phyloP scores from a whole-genome alignment of 1,140 invertebrate genomes.

The Trinorchestia longiramus region DNA sequence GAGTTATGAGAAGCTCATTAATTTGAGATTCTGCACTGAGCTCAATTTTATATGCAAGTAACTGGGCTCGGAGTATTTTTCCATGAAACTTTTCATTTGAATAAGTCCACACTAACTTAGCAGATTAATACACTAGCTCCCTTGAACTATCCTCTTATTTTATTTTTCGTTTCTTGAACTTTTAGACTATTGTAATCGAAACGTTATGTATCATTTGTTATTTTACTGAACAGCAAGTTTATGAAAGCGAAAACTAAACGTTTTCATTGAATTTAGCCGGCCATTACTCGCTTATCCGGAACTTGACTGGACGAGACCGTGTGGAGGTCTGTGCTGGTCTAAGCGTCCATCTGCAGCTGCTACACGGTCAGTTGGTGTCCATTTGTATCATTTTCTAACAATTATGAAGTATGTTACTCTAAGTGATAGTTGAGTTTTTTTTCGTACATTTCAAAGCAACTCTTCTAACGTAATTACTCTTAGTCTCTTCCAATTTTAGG shows the following conservation, averaged over 20 bases:
- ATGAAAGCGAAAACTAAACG: background rate
- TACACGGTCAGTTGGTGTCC: background rate
- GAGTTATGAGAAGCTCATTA: background rate
- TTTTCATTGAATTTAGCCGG: background rate
- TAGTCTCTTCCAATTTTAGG: no score
- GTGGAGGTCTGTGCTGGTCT: background rate
- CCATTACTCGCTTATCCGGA: background rate
- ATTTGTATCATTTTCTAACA: background rate
- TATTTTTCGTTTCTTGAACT: background rate
- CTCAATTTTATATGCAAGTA: background rate
- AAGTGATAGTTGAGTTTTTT: background rate
- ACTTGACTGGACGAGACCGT: background rate
- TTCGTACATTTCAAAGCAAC: no score
- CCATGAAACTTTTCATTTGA: background rate
- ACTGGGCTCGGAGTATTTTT: background rate
- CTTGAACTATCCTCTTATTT: background rate
- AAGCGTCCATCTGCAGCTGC: background rate
- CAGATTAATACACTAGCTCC: background rate
- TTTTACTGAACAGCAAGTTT: background rate
- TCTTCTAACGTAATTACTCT: no score
- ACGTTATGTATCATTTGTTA: background rate
- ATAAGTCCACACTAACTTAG: background rate
- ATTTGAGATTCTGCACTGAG: background rate
- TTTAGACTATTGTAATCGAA: background rate
- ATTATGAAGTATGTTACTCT: no score